phyloP scores from a whole-genome alignment of 2,797 vertebrate species.

The Hippoglossus hippoglossus region DNA sequence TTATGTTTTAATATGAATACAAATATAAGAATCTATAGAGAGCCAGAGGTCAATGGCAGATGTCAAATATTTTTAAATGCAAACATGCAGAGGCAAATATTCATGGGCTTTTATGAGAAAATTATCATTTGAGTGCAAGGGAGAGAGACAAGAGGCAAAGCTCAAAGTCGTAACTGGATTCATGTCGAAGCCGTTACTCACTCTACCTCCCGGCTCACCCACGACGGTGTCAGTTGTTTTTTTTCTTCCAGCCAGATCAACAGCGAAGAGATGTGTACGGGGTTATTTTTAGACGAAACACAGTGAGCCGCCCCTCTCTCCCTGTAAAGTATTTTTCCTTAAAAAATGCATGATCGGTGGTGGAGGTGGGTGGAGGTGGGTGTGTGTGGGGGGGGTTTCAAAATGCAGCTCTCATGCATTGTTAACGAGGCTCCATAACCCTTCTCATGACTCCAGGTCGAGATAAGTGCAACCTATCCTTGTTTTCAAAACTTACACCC shows the following conservation, averaged over 20 bases:
- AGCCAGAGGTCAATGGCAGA: constrained; percentile 30
- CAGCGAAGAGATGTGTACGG: constrained; percentile 56
- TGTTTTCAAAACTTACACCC: constrained; percentile 71
- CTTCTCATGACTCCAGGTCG: constrained; percentile 78
- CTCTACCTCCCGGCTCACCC: constrained; percentile 71
- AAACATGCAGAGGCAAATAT: constrained; percentile 27
- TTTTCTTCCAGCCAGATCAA: constrained; percentile 41
- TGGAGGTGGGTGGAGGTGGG: constrained; percentile 1
- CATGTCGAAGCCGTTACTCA: constrained; percentile 24
- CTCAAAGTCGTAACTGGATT: constrained; percentile 40
- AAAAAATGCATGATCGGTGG: constrained; percentile 81
- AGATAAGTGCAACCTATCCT: constrained; percentile 77
- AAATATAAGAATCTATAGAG: constrained; percentile 17
- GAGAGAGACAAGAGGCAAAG: constrained; percentile 35
- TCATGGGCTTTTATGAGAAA: not conserved
- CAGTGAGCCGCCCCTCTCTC: constrained; percentile 45
- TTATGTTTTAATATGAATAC: not conserved
- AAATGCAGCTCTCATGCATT: constrained; percentile 74
- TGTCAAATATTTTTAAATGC: constrained; percentile 39
- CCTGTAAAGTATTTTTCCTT: constrained; percentile 77
- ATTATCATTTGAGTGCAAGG: constrained; percentile 2
- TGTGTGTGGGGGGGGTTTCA: constrained; percentile 33
- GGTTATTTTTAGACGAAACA: constrained; percentile 82
- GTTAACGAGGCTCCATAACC: constrained; percentile 77
- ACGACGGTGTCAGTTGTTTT: constrained; percentile 55